phyloP scores from a whole-genome alignment of 2,888 invertebrate species.

The Hymenopus coronatus region DNA sequence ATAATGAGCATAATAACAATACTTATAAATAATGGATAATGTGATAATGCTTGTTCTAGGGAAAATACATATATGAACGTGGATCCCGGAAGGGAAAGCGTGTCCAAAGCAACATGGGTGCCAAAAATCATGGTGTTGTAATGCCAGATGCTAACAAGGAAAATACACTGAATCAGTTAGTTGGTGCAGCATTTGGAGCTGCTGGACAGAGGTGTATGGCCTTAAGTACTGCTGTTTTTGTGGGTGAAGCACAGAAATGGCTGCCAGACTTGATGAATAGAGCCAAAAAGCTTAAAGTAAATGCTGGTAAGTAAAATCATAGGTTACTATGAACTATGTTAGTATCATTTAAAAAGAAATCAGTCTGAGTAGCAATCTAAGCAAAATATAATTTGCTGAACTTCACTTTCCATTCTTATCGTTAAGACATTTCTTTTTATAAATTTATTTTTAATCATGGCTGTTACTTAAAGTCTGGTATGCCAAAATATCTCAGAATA shows the following conservation, averaged over 20 bases:
- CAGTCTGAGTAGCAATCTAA: too few species aligned
- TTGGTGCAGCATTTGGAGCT: conserved; percentile 96
- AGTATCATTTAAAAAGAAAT: background rate
- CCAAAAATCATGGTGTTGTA: conserved; percentile 97
- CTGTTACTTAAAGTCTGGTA: too few species aligned
- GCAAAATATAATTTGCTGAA: too few species aligned
- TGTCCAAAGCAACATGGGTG: conserved; percentile 98
- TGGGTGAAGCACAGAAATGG: conserved; percentile 90
- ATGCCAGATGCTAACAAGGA: conserved; percentile 98
- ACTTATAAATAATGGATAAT: background rate
- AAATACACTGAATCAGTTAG: conserved; percentile 85
- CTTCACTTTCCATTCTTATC: too few species aligned
- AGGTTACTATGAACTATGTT: background rate
- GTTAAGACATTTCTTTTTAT: too few species aligned
- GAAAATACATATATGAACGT: conserved; percentile 91
- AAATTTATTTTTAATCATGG: too few species aligned
- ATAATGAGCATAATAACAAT: background rate
- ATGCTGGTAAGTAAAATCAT: conserved; percentile 58
- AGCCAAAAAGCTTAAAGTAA: conserved; percentile 83
- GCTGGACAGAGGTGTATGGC: conserved; percentile 99
- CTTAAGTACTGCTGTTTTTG: conserved; percentile 88
- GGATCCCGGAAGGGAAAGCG: conserved; percentile 90
- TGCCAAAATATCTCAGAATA: too few species aligned
- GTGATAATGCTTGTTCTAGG: conserved; percentile 47
- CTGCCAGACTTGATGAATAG: conserved; percentile 85